These are phyloP conservation scores for Mechanitis messenoides DNA, from an alignment of 2,888 invertebrate species.

Conservation along the genomic window DNA sequence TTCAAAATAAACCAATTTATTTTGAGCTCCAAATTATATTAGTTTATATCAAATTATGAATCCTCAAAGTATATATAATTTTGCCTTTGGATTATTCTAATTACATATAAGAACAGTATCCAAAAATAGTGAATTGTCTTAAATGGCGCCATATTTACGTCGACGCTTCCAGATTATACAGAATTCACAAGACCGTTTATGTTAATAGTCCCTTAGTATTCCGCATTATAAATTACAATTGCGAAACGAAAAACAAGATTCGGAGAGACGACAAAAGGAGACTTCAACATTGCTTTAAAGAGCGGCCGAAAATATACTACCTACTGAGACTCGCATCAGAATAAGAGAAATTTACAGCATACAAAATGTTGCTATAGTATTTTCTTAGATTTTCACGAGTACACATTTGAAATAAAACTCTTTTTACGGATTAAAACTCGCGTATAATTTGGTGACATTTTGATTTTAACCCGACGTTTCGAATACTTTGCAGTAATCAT, in stretches of 20 bases:
- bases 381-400: too few species aligned
- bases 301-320: constrained; percentile 22
- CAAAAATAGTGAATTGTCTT: constrained; percentile 14
- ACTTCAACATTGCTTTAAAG: constrained; percentile 22
- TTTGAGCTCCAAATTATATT: too few species aligned
- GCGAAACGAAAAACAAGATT: constrained; percentile 35
- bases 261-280: constrained; percentile 23
- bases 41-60: too few species aligned
- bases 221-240: constrained; percentile 43
- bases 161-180: constrained; percentile 25
- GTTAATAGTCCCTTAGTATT: constrained; percentile 33
- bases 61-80: background rate
- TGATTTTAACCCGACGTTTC: too few species aligned
- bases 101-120: constrained; percentile 7
- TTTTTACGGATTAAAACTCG: too few species aligned
- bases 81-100: background rate
- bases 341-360: background rate
- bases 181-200: constrained; percentile 37
- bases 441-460: too few species aligned
- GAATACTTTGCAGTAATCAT: too few species aligned
- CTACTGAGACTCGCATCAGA: background rate
- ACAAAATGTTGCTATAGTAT: too few species aligned
- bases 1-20: too few species aligned
- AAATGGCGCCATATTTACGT: constrained; percentile 16
- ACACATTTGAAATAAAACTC: too few species aligned